A percentile compares a stretch with the other conserved stretches of the same genome.
Conservation (phyloP, 2,113 vertebrate genomes). For the Epinephelus cyanopodus region DNA sequence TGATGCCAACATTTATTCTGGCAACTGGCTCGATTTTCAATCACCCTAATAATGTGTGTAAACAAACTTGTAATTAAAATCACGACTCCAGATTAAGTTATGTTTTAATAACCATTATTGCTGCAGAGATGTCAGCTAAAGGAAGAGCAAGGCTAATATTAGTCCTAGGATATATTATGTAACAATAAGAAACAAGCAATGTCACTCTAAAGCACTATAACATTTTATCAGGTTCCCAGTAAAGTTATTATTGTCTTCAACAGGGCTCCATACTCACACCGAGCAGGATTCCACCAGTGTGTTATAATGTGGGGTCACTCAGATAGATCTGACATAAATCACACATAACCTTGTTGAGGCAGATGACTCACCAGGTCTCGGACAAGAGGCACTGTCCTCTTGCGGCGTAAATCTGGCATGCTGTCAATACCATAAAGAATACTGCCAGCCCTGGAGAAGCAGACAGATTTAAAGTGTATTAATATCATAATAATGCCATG, state of each 20-base stretch:
- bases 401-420: slow-evolving; percentile 98
- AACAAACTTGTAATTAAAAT: background rate
- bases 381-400: slow-evolving; percentile 96
- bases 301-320: slow-evolving; percentile 63
- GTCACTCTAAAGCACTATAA: slow-evolving; percentile 13
- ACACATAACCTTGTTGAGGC: slow-evolving; percentile 80
- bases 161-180: background rate
- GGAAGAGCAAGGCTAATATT: background rate
- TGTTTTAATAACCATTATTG: slow-evolving; percentile 10
- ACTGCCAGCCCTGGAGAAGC: slow-evolving; percentile 86
- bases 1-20: too few relatives aligned
- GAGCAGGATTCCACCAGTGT: slow-evolving; percentile 54
- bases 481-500: slow-evolving; percentile 87
- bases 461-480: slow-evolving; percentile 84
- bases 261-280: slow-evolving; percentile 52
- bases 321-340: slow-evolving; percentile 78
- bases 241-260: slow-evolving; percentile 44
- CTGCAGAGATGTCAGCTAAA: background rate
- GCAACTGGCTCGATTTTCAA: background rate
- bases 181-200: slow-evolving; percentile 27
- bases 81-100: background rate
- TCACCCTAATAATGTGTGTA: background rate
- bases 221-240: slow-evolving; percentile 23
- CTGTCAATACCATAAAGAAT: slow-evolving; percentile 98
- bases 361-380: slow-evolving; percentile 95